These are phyloP conservation scores for Xiphorhynchus elegans DNA, from an alignment of 2,113 vertebrate genomes.

Conservation along the genomic window DNA sequence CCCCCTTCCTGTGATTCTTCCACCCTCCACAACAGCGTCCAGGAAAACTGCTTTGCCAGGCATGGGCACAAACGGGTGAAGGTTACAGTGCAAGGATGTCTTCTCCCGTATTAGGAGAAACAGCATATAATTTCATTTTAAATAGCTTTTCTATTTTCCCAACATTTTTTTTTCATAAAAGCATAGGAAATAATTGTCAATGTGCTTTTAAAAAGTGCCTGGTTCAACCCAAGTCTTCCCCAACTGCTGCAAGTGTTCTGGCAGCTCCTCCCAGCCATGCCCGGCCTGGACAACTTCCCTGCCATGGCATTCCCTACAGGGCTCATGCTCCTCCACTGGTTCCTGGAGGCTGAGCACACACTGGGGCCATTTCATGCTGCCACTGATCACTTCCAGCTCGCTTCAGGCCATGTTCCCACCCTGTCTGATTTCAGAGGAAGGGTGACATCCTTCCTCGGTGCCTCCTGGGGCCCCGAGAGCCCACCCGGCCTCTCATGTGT, in stretches of 20 bases:
- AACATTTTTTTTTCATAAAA: not conserved
- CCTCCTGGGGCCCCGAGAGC: not conserved
- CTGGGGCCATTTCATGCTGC: not conserved
- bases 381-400: not conserved
- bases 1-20: not conserved
- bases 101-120: not conserved
- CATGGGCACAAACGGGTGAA: not conserved
- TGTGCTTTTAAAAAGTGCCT: not conserved
- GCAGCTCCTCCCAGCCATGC: not conserved
- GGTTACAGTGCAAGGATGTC: not conserved
- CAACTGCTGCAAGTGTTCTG: not conserved
- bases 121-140: not conserved
- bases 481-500: not conserved
- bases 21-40: not conserved
- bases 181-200: not conserved
- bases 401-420: not conserved
- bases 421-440: not conserved
- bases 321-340: not conserved
- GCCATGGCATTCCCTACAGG: rapidly evolving
- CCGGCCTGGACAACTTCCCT: not conserved
- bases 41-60: not conserved
- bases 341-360: not conserved
- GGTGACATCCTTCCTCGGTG: not conserved
- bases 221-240: not conserved
- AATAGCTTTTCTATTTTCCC: not conserved